phyloP scores from a whole-genome alignment of 2,888 invertebrate species.

The Tridacna crocea region DNA sequence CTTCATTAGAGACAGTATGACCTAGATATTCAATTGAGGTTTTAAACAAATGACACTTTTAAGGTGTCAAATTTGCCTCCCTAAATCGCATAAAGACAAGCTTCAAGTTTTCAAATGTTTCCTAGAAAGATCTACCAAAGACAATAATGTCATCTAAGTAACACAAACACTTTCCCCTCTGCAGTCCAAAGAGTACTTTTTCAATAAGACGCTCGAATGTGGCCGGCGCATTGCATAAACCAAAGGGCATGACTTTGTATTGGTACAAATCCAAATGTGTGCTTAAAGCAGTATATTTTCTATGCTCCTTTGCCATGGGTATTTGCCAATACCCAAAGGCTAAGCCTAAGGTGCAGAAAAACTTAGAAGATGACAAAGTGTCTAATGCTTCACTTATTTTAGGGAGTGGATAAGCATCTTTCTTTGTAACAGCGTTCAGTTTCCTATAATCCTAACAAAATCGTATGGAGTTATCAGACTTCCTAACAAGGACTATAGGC shows the following conservation, averaged over 20 bases:
- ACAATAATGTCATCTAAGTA: constrained; percentile 53
- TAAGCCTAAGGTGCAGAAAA: constrained; percentile 6
- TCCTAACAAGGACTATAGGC: not conserved
- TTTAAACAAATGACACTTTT: constrained; percentile 57
- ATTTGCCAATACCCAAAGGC: constrained; percentile 13
- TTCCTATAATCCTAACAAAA: too few species aligned
- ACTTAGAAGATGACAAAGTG: not conserved
- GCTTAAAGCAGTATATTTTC: not conserved
- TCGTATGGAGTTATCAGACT: constrained; percentile 4
- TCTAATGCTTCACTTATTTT: constrained; percentile 5
- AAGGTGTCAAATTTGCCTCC: constrained; percentile 48
- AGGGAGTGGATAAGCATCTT: constrained; percentile 5
- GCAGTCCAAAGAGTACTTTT: constrained; percentile 26
- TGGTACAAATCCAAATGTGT: constrained; percentile 38
- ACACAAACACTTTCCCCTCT: constrained; percentile 33
- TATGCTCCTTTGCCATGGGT: not conserved
- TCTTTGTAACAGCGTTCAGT: not conserved
- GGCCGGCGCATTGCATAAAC: constrained; percentile 45
- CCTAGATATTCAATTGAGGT: constrained; percentile 42
- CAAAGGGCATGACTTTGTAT: constrained; percentile 53
- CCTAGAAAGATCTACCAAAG: constrained; percentile 31
- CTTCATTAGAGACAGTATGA: constrained; percentile 47
- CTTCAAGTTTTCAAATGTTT: constrained; percentile 33
- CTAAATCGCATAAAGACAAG: constrained; percentile 43
- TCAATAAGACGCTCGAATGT: constrained; percentile 51